Conservation (phyloP, 2,888 invertebrate genomes). For the Elaeidobius kamerunicus region DNA sequence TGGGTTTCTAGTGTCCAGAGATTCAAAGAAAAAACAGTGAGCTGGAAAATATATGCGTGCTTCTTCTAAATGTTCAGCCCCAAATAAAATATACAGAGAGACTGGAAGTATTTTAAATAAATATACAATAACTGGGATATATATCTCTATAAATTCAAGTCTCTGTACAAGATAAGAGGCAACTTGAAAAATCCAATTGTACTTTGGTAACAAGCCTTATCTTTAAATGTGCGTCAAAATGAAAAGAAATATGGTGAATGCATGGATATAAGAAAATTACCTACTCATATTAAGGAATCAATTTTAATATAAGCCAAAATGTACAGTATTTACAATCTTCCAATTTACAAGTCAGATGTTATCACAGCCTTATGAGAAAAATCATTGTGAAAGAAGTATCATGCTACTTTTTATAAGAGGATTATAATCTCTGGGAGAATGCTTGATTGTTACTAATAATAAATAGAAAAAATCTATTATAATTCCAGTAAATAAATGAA, state of each 20-base stretch:
- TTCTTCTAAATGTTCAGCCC: too few species aligned
- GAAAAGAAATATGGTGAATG: background rate
- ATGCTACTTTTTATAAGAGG: background rate
- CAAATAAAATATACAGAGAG: too few species aligned
- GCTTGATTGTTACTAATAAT: background rate
- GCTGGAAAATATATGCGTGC: too few species aligned
- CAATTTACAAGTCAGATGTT: conserved; percentile 5
- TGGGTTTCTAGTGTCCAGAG: too few species aligned
- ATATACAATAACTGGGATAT: too few species aligned
- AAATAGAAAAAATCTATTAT: background rate
- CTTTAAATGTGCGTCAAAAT: background rate
- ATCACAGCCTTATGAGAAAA: conserved; percentile 8
- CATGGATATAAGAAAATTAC: background rate
- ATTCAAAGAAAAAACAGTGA: too few species aligned
- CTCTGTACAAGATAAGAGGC: too few species aligned
- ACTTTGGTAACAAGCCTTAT: background rate
- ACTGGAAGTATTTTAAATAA: too few species aligned
- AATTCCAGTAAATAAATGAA: background rate
- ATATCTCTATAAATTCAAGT: too few species aligned
- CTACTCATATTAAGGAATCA: background rate
- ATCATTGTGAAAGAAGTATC: conserved; percentile 3
- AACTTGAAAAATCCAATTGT: too few species aligned
- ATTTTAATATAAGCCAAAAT: conserved; percentile 9
- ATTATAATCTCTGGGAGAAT: background rate
- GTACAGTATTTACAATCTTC: conserved; percentile 3